These are phyloP conservation scores for Synergus laeviventris DNA, from an alignment of 2,888 invertebrate species.

Conservation along the genomic window DNA sequence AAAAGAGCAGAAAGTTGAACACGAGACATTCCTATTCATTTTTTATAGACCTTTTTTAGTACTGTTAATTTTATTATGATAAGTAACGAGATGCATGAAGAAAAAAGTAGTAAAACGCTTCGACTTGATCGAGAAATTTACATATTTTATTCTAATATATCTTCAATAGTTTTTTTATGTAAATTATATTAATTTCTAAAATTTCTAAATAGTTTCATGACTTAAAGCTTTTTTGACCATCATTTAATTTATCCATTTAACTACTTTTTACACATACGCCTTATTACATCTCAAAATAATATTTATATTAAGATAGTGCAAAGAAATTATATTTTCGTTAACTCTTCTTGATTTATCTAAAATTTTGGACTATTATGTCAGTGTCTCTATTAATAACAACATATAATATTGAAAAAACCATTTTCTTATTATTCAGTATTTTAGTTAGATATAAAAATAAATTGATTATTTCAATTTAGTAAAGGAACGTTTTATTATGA, in stretches of 20 bases:
- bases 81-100: not conserved
- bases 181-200: not conserved
- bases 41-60: not conserved
- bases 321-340: not conserved
- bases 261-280: not conserved
- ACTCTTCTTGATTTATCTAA: not conserved
- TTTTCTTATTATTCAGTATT: not conserved
- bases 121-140: too few species aligned
- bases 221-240: not conserved
- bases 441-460: not conserved
- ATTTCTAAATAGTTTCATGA: not conserved
- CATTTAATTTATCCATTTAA: not conserved
- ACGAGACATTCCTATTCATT: not conserved
- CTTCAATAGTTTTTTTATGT: not conserved
- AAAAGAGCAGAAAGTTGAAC: not conserved
- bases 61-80: too few species aligned
- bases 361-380: not conserved
- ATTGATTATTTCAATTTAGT: not conserved
- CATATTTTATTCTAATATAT: too few species aligned
- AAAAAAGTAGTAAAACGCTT: too few species aligned
- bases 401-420: not conserved
- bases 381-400: not conserved
- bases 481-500: too few species aligned
- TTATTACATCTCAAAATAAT: not conserved
- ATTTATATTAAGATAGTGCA: not conserved